Conservation (phyloP, 2,797 vertebrate species). For the Pipistrellus nathusii region DNA sequence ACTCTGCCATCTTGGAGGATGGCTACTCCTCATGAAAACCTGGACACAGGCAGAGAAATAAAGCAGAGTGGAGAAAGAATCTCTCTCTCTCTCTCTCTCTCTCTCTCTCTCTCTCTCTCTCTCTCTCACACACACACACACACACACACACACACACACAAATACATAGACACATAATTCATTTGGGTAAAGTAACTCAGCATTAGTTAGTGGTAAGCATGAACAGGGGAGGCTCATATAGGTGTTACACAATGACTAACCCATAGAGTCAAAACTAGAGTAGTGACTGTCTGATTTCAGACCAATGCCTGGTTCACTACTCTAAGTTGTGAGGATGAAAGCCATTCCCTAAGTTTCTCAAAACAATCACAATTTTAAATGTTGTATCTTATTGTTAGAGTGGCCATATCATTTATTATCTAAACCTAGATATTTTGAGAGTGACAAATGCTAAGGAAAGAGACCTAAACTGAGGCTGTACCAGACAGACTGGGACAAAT, state of each 20-base stretch:
- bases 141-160: not conserved
- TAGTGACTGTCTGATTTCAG: not conserved
- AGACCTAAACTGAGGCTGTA: not conserved
- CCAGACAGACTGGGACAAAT: not conserved
- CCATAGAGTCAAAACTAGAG: not conserved
- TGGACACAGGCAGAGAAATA: not conserved
- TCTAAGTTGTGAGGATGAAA: not conserved
- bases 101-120: not conserved
- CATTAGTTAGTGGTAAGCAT: not conserved
- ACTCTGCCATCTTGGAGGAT: conserved; percentile 43
- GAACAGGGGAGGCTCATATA: not conserved
- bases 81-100: not conserved
- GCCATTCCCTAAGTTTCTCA: not conserved
- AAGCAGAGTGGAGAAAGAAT: not conserved
- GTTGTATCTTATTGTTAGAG: not conserved
- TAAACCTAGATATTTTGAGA: not conserved
- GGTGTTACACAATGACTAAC: not conserved
- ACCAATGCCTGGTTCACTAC: no score
- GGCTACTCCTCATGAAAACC: not conserved
- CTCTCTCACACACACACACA: not conserved
- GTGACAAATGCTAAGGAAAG: not conserved
- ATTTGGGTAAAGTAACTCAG: not conserved
- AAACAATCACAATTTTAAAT: not conserved
- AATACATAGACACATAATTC: not conserved
- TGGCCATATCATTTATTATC: not conserved